Conservation (phyloP, 2,888 invertebrate species). For the Cephus spinipes region DNA sequence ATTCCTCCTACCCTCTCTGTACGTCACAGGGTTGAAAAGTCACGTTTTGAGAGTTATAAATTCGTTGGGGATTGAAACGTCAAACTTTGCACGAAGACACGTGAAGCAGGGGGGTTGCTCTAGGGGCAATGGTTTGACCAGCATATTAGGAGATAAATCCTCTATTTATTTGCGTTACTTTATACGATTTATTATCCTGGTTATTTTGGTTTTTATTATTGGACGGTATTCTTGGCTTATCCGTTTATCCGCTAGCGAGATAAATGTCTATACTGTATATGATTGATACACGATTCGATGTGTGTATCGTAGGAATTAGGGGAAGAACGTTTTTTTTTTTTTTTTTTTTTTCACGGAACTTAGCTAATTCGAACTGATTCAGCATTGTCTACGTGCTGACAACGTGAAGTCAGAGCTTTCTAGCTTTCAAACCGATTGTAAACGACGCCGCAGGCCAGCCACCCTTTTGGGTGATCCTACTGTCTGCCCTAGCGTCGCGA, state of each 20-base stretch:
- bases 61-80: neutral
- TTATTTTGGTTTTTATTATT: neutral
- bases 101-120: neutral
- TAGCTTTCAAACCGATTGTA: slow-evolving; percentile 22
- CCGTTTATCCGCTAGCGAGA: neutral
- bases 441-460: slow-evolving; percentile 22
- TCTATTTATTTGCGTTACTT: neutral
- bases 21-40: neutral
- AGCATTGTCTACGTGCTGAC: neutral
- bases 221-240: neutral
- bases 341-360: neutral
- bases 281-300: neutral
- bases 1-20: neutral
- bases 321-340: neutral
- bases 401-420: neutral
- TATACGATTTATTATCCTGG: neutral
- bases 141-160: neutral
- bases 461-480: neutral
- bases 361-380: neutral
- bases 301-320: neutral
- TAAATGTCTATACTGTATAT: neutral
- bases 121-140: neutral
- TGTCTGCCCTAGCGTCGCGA: slow-evolving; percentile 24
- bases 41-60: neutral
- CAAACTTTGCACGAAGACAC: neutral